Percentiles rank a stretch among this genome's conserved stretches.
These are phyloP conservation scores for Pteronura brasiliensis DNA, from an alignment of 2,113 vertebrate species.

Conservation along the genomic window DNA sequence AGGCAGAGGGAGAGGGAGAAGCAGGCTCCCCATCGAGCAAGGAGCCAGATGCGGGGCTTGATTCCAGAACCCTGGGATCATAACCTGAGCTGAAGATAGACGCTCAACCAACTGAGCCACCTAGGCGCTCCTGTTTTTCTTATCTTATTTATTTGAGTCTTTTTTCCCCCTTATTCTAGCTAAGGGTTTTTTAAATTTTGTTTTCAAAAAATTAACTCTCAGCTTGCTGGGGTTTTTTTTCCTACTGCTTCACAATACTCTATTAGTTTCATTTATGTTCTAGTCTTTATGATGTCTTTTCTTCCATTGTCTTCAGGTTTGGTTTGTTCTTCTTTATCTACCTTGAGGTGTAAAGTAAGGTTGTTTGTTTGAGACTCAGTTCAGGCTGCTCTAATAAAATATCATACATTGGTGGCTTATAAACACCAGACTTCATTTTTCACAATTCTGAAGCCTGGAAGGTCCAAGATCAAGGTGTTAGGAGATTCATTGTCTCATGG, in stretches of 20 bases:
- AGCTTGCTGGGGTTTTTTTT: not conserved
- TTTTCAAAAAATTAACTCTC: not conserved
- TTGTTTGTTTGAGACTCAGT: not conserved
- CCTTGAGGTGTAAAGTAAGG: not conserved
- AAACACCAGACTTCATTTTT: not conserved
- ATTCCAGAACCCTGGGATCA: too few species aligned
- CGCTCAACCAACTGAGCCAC: too few species aligned
- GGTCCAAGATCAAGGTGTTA: not conserved
- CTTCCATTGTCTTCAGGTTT: not conserved
- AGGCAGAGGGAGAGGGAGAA: too few species aligned
- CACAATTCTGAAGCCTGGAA: not conserved
- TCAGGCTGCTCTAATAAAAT: not conserved
- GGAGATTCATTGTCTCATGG: not conserved
- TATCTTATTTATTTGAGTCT: not conserved
- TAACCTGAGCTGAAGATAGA: too few species aligned
- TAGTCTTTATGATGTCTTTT: not conserved
- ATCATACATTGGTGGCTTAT: not conserved
- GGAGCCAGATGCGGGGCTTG: too few species aligned
- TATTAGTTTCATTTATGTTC: not conserved
- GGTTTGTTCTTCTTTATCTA: not conserved
- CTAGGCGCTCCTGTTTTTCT: not conserved
- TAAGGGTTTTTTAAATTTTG: not conserved
- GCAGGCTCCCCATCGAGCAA: too few species aligned
- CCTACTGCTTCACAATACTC: not conserved
- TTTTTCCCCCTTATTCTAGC: not conserved